Conservation (phyloP, 2,888 invertebrate species). For the Syritta pipiens region DNA sequence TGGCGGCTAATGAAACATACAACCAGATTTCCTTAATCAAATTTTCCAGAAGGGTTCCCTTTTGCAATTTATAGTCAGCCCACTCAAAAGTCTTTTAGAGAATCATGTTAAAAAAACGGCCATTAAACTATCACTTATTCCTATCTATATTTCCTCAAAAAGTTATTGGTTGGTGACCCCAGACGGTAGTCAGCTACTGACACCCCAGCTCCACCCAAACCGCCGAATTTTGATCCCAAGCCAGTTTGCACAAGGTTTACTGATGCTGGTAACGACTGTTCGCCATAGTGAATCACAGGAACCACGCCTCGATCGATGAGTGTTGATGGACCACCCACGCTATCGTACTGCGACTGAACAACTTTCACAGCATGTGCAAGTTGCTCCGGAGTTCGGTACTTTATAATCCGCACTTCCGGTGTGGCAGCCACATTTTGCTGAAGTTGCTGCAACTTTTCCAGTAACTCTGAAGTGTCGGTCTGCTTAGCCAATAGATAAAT, state of each 20-base stretch:
- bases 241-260: neutral
- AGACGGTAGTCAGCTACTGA: too few relatives aligned
- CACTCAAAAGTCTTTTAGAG: too few relatives aligned
- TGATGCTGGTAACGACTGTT: neutral
- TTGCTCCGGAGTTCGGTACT: constrained; percentile 71
- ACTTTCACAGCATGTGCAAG: constrained; percentile 63
- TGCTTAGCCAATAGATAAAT: constrained; percentile 77
- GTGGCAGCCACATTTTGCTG: constrained; percentile 65
- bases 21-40: too few relatives aligned
- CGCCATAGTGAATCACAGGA: constrained; percentile 73
- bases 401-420: constrained; percentile 72
- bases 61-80: too few relatives aligned
- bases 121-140: too few relatives aligned
- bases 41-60: too few relatives aligned
- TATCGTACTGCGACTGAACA: constrained; percentile 70
- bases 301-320: constrained; percentile 70
- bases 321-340: constrained; percentile 63
- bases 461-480: constrained; percentile 73
- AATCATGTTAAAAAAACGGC: too few relatives aligned
- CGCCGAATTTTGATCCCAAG: too few relatives aligned
- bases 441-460: constrained; percentile 71
- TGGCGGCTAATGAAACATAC: too few relatives aligned
- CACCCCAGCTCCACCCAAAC: too few relatives aligned
- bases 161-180: too few relatives aligned
- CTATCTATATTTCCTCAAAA: too few relatives aligned